These are phyloP conservation scores for Campylorhamphus procurvoides DNA, from an alignment of 2,113 vertebrate species.

Conservation along the genomic window DNA sequence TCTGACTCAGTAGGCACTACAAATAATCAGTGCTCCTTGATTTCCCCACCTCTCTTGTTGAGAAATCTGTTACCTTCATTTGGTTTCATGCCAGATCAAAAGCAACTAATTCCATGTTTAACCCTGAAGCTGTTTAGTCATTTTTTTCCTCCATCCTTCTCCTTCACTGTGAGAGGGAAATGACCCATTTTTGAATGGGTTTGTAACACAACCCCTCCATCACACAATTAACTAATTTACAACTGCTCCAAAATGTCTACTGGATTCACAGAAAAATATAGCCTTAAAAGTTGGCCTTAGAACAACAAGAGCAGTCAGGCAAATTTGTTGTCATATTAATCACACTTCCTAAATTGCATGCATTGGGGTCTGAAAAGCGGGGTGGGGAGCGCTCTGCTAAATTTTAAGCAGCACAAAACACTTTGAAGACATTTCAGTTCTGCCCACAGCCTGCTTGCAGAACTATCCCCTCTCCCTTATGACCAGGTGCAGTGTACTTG, in stretches of 20 bases:
- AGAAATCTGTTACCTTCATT: background rate
- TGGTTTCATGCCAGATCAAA: constrained; percentile 2
- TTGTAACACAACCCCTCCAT: background rate
- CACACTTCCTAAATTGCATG: background rate
- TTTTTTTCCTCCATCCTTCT: background rate
- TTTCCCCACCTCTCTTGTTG: background rate
- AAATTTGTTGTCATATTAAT: background rate
- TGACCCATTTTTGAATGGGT: background rate
- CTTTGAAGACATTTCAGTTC: background rate
- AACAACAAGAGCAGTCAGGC: background rate
- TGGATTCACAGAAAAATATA: background rate
- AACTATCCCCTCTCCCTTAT: background rate
- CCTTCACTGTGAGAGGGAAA: background rate
- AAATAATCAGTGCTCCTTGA: constrained; percentile 19
- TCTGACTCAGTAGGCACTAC: background rate
- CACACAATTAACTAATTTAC: background rate
- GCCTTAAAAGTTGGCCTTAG: background rate
- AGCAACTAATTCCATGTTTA: background rate
- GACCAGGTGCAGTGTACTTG: background rate
- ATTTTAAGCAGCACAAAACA: background rate
- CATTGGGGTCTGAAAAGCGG: background rate
- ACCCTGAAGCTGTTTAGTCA: background rate
- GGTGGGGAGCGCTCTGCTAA: background rate
- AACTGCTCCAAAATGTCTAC: background rate
- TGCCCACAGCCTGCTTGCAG: background rate